A percentile compares a stretch with the other conserved stretches of the same genome.
Conservation (phyloP, 2,888 invertebrate species). For the Metallyticus violacea region DNA sequence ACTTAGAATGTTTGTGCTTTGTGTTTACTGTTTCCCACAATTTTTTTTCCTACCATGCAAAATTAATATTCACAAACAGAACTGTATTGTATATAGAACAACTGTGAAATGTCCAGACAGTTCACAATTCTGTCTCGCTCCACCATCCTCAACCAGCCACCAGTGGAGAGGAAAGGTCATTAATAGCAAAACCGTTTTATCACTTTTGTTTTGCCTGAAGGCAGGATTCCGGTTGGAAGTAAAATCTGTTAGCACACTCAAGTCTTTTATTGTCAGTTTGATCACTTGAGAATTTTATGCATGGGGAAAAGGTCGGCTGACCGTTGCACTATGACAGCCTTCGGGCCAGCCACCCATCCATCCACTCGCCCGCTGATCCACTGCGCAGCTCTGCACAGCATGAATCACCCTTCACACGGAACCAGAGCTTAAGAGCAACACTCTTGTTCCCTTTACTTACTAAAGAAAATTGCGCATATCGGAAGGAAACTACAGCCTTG, state of each 20-base stretch:
- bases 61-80: neutral
- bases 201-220: constrained; percentile 19
- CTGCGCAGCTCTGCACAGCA: constrained; percentile 19
- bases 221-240: constrained; percentile 34
- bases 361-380: neutral
- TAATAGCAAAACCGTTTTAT: neutral
- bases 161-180: neutral
- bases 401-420: neutral
- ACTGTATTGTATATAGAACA: neutral
- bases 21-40: neutral
- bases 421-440: neutral
- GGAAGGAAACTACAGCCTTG: neutral
- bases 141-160: constrained; percentile 9
- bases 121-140: constrained; percentile 22
- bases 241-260: constrained; percentile 30
- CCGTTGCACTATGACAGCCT: constrained; percentile 52
- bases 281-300: constrained; percentile 31
- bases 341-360: constrained; percentile 45
- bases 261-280: neutral
- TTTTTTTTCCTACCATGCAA: neutral
- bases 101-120: neutral
- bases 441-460: neutral
- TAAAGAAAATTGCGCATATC: neutral
- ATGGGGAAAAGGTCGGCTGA: constrained; percentile 41
- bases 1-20: neutral